Evolutionary conservation across 2,113 vertebrate species (phyloP).

Genomic region (Mionectes macconnelli): DNA sequence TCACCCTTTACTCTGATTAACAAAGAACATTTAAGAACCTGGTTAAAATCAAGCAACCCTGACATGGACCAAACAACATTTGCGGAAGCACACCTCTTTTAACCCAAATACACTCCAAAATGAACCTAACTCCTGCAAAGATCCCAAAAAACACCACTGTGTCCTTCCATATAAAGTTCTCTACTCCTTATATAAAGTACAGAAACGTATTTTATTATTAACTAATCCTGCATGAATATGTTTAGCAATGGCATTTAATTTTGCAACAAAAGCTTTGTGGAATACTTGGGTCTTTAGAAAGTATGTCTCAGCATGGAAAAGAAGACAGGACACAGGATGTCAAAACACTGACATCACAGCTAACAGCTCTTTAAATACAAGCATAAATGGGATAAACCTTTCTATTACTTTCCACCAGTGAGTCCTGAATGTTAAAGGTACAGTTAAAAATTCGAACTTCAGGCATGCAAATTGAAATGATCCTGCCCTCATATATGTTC

Average conservation of each 20-base stretch:
- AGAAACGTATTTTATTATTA: not conserved
- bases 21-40: not conserved
- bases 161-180: not conserved
- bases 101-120: not conserved
- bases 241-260: not conserved
- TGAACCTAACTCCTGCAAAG: not conserved
- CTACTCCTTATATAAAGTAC: not conserved
- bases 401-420: not conserved
- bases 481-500: not conserved
- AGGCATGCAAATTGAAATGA: not conserved
- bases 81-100: not conserved
- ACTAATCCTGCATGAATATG: not conserved
- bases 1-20: not conserved
- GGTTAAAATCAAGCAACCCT: not conserved
- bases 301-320: not conserved
- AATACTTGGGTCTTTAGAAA: not conserved
- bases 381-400: not conserved
- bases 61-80: rapidly evolving
- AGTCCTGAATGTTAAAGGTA: not conserved
- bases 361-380: not conserved
- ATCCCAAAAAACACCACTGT: not conserved
- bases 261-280: not conserved
- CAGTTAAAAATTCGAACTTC: not conserved
- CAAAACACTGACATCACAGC: not conserved
- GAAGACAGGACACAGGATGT: not conserved